Conservation (phyloP, 2,113 vertebrate genomes). For the Ptilonorhynchus violaceus region DNA sequence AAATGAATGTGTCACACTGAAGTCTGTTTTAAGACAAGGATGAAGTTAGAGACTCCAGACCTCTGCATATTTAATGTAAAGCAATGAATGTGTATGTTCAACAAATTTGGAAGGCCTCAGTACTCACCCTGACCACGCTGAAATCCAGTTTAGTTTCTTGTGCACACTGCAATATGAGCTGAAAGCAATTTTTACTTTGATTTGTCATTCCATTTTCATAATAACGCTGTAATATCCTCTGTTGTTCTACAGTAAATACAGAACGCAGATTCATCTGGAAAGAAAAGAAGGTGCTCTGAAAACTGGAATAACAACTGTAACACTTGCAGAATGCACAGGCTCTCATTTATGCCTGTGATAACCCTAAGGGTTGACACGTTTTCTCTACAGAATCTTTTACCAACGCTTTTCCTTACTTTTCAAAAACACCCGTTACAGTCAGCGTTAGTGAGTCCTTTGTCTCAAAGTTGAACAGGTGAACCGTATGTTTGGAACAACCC, state of each 20-base stretch:
- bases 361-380: background rate
- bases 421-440: background rate
- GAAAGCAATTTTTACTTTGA: slow-evolving; percentile 99
- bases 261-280: slow-evolving; percentile 98
- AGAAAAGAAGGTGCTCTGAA: slow-evolving; percentile 77
- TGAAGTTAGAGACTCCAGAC: slow-evolving; percentile 29
- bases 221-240: slow-evolving; percentile 95
- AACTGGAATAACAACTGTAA: slow-evolving; percentile 55
- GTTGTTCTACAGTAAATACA: slow-evolving; percentile 96
- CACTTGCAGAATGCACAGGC: slow-evolving; percentile 43
- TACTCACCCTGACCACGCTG: slow-evolving; percentile 96
- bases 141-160: slow-evolving; percentile 99
- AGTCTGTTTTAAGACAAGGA: background rate
- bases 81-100: slow-evolving; percentile 41
- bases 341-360: background rate
- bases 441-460: background rate
- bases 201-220: slow-evolving; percentile 99
- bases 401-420: background rate
- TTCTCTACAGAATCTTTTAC: background rate
- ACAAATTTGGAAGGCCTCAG: slow-evolving; percentile 59
- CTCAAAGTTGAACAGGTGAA: background rate
- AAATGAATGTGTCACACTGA: background rate
- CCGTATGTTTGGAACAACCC: background rate
- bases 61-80: slow-evolving; percentile 20
- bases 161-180: slow-evolving; percentile 97